phyloP scores from a whole-genome alignment of 2,888 invertebrate genomes.

The Bedellia somnulentella region DNA sequence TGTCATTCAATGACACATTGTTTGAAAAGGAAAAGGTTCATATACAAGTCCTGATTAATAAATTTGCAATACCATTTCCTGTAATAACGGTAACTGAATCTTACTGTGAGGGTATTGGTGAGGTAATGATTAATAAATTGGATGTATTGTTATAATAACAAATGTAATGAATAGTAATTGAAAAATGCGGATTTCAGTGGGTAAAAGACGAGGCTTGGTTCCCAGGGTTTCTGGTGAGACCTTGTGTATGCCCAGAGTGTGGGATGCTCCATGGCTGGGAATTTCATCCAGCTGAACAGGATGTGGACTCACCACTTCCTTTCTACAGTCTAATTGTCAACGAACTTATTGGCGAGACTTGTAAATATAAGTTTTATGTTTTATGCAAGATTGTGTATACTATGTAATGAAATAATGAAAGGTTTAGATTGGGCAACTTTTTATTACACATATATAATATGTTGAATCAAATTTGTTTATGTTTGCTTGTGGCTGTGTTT shows the following conservation, averaged over 20 bases:
- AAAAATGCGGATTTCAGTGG: conserved; percentile 59
- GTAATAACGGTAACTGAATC: conserved; percentile 23
- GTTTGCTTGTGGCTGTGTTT: too few species aligned
- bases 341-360: conserved; percentile 26
- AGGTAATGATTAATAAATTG: conserved; percentile 22
- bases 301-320: conserved; percentile 13
- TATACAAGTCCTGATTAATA: conserved; percentile 20
- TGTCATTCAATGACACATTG: conserved; percentile 24
- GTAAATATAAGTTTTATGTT: too few species aligned
- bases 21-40: conserved; percentile 17
- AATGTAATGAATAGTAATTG: conserved; percentile 2
- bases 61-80: conserved; percentile 22
- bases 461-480: too few species aligned
- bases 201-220: conserved; percentile 57
- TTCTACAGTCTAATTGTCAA: conserved; percentile 29
- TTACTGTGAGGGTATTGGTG: conserved; percentile 22
- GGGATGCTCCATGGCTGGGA: conserved; percentile 59
- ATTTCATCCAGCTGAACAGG: conserved; percentile 34
- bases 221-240: conserved; percentile 61
- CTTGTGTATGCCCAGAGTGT: conserved; percentile 60
- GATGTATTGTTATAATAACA: conserved; percentile 4
- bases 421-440: too few species aligned
- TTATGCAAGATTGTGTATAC: conserved; percentile 1
- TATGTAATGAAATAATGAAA: conserved; percentile 5
- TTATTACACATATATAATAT: too few species aligned